phyloP scores from a whole-genome alignment of 2,888 invertebrate species.

The Tetropium fuscum region DNA sequence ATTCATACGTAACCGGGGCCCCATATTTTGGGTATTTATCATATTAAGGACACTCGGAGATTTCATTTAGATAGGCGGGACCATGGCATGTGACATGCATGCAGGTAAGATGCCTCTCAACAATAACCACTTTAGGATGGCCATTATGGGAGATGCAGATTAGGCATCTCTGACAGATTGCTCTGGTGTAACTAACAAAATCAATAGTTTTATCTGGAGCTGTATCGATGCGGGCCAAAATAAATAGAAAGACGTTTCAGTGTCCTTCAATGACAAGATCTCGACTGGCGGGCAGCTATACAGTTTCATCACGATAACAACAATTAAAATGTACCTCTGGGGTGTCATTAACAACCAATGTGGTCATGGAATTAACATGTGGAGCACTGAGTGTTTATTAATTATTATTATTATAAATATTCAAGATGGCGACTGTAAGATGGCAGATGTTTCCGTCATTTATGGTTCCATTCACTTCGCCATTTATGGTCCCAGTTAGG shows the following conservation, averaged over 20 bases:
- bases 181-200: conserved; percentile 31
- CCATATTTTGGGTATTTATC: conserved; percentile 62
- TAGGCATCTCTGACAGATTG: conserved; percentile 51
- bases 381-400: no score
- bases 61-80: conserved; percentile 62
- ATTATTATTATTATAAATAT: no score
- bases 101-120: conserved; percentile 60
- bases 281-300: not conserved
- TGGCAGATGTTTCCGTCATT: no score
- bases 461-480: no score
- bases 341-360: no score
- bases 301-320: not conserved
- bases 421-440: no score
- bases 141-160: conserved; percentile 52
- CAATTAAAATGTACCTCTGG: no score
- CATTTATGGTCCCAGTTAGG: no score
- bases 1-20: conserved; percentile 56
- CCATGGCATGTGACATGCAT: conserved; percentile 60
- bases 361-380: no score
- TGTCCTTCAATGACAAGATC: not conserved
- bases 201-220: conserved; percentile 39
- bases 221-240: conserved; percentile 27
- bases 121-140: conserved; percentile 59
- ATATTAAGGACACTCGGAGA: conserved; percentile 61
- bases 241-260: conserved; percentile 14